Conservation (phyloP, 2,797 vertebrate genomes). For the Lacerta agilis region DNA sequence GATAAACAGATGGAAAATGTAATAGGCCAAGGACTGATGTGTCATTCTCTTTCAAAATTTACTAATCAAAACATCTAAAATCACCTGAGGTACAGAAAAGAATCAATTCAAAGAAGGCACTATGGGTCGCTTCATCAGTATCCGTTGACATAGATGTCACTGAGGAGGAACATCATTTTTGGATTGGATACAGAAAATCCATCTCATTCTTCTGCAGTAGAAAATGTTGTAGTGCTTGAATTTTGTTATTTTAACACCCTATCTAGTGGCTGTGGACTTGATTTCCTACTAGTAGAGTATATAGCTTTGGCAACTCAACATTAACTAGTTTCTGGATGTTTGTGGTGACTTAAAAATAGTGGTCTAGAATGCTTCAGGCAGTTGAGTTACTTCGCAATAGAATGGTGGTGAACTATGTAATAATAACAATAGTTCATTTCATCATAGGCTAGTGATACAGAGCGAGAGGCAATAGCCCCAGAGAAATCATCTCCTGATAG, state of each 20-base stretch:
- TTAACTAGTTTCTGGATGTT: not conserved
- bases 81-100: not conserved
- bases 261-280: not conserved
- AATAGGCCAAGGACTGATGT: not conserved
- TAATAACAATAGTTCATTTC: not conserved
- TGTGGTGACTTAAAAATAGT: not conserved
- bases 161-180: not conserved
- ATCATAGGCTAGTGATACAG: conserved; percentile 87
- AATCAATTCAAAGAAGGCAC: no score
- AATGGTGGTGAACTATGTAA: not conserved
- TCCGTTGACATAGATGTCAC: not conserved
- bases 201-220: not conserved
- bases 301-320: not conserved
- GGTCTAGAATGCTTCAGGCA: not conserved
- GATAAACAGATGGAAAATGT: not conserved
- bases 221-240: not conserved
- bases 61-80: not conserved
- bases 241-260: not conserved
- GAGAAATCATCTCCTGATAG: conserved; percentile 84
- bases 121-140: not conserved
- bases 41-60: not conserved
- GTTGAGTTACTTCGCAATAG: not conserved
- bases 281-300: not conserved
- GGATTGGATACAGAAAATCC: no score
- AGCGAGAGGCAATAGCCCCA: conserved; percentile 80